phyloP scores from a whole-genome alignment of 1,140 invertebrate genomes.

The Ostrea edulis region DNA sequence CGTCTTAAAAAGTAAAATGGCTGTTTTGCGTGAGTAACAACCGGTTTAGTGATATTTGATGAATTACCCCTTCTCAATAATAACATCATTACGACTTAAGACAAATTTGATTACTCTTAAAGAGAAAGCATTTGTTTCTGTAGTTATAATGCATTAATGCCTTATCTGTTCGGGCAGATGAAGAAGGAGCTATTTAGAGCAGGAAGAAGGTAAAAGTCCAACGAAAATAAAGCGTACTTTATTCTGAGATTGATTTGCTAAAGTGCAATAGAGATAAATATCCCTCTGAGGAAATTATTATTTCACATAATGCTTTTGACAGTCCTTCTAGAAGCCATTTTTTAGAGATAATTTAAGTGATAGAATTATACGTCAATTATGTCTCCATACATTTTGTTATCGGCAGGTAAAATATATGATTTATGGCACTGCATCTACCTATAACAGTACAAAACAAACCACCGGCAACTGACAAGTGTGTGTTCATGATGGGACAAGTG shows the following conservation, averaged over 20 bases:
- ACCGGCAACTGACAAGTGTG: neutral
- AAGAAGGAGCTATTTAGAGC: neutral
- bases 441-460: neutral
- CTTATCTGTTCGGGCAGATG: neutral
- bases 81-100: constrained; percentile 36
- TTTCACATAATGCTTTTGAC: neutral
- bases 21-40: constrained; percentile 23
- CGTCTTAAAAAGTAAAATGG: neutral
- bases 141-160: neutral
- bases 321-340: neutral
- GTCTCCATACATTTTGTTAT: neutral
- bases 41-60: constrained; percentile 8
- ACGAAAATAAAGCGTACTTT: neutral
- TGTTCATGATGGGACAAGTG: neutral
- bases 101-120: constrained; percentile 41
- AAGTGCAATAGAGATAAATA: neutral
- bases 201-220: neutral
- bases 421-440: neutral
- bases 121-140: constrained; percentile 28
- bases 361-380: constrained; percentile 1
- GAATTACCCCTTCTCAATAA: constrained; percentile 33
- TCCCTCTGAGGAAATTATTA: neutral
- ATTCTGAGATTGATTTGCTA: neutral
- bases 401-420: neutral
- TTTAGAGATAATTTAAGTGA: neutral